Base-by-base conservation (phyloP, 2,113 vertebrate species). In the rat (Rattus norvegicus) region DNA sequence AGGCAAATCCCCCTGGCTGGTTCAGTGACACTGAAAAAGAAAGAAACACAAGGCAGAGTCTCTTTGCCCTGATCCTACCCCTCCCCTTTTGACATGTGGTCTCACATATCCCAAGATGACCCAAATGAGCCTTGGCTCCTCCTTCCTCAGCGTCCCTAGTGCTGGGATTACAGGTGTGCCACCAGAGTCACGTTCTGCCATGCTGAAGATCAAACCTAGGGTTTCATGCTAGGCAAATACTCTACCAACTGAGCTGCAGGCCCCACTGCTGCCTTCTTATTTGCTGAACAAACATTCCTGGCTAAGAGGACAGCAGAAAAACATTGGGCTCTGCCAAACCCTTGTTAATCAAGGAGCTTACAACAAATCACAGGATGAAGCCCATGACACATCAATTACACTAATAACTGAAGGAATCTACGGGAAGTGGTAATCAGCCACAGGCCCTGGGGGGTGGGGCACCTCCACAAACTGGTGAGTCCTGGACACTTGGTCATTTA, bases 331-430 rank as follows among this genome's bases (percentile, higher is more conserved):
- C 90, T 94, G 95, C 89, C 97, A 96, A 76, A 54, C 30, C 88
- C 81, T 89, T 1, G 10, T 97, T 97, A 95, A 97, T 96, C 97
- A 97, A 26, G 5, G 75, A 89, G 47, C 76, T 96, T 81, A 39
- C 89, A 96, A 96, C 95, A 97, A 98, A 96, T 97, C 97, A 97
- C 52, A 47, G 86, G 43, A 90, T 65, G 92, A 88, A 70, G 80
- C 43, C 63, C 14, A 22, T 95, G 96, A 96, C 97, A 97, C 95
- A 91, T 97, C 97, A 95, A 98, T 97, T 97, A 97, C 92, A 93
- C 96, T 97, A 96, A 94, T 77, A 94, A 80, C 95, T 33, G 72
- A 94, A 49, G 95, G 56, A 22, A 56, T 92, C 92, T 96, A 91
- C 47, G 47, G 97, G 96, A 98, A 97, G 28, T 91, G 92, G 92